Evolutionary conservation across 2,113 vertebrate genomes (phyloP), one percentile per base, ranked within the genome.

Genomic region (Cichladusa arquata): DNA sequence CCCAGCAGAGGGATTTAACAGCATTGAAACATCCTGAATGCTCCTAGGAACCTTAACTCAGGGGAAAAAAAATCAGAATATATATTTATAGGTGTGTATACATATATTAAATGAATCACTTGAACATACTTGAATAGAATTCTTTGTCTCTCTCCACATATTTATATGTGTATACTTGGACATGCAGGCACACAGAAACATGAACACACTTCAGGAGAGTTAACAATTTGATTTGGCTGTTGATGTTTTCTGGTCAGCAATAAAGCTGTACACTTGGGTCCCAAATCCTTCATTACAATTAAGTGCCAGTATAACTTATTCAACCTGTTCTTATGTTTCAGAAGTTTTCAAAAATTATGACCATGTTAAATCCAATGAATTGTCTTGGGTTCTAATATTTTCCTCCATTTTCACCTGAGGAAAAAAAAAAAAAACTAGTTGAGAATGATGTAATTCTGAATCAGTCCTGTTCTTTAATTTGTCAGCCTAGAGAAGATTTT

Each of bases 101-200:
- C 7, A 20, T 38, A 13, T 18, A 67, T 42, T 13, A 56, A 78
- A 72, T 40, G 0, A 70, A 71, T 58, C 44, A 62, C 26, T 36
- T 29, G 22, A 45, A 38, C 5, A 8, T 19, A 44, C 4, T 9
- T 38, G 20, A 48, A 14, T 26, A 28, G 9, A 79, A 42, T 57
- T 66, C 9, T 72, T 11, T 53, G 14, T 66, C 8, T 56, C 38
- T 24, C 16, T 40, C 5, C 13, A 14, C 2, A 8, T 36, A 3
- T 16, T 4, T 28, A 3, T 11, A 5, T 33, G 1, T n/a, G 2
- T 3, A 23, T 4, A 4, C 5, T 11, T 33, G 45, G 16, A 33
- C 11, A 42, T n/a, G 14, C 29, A 85, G 58, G 14, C 4, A 44
- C 34, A 58, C n/a, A 66, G 18, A 70, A 61, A 51, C 5, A n/a